Evolutionary conservation across 1,140 invertebrate genomes (phyloP).

Genomic region (Drosophila nasuta): DNA sequence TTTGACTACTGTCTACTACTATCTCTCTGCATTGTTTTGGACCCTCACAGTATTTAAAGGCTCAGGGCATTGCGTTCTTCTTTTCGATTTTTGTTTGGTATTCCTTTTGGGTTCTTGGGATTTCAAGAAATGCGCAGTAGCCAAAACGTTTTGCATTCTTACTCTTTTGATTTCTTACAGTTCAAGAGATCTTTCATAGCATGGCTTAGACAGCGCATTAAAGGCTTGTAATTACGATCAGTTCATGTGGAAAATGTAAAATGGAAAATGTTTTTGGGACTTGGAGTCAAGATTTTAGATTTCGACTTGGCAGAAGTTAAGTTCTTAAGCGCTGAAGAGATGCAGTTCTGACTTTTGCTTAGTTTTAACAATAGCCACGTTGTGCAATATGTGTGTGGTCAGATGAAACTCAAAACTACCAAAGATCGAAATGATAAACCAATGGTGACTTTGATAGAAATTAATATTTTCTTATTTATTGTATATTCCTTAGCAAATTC

Average conservation of each 20-base stretch:
- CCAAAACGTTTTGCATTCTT: constrained; percentile 43
- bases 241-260: constrained; percentile 63
- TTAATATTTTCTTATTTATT: too few species aligned
- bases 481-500: too few species aligned
- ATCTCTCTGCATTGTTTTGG: constrained; percentile 43
- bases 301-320: constrained; percentile 36
- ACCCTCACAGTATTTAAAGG: constrained; percentile 65
- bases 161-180: constrained; percentile 74
- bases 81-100: neutral
- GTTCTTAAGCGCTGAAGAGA: constrained; percentile 22
- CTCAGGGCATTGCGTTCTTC: constrained; percentile 31
- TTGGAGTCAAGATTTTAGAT: constrained; percentile 19
- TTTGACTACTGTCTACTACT: constrained; percentile 67
- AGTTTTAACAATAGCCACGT: constrained; percentile 3
- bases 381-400: constrained; percentile 72
- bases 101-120: neutral
- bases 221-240: constrained; percentile 57
- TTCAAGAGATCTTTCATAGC: constrained; percentile 39
- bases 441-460: neutral
- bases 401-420: neutral
- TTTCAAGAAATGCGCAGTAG: constrained; percentile 70
- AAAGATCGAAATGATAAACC: neutral
- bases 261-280: neutral
- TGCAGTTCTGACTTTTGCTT: neutral
- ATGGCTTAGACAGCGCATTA: constrained; percentile 48